Percentiles rank a stretch among this genome's conserved stretches.
Evolutionary conservation across 1,140 invertebrate genomes (phyloP).

Genomic region (Drosophila insularis): DNA sequence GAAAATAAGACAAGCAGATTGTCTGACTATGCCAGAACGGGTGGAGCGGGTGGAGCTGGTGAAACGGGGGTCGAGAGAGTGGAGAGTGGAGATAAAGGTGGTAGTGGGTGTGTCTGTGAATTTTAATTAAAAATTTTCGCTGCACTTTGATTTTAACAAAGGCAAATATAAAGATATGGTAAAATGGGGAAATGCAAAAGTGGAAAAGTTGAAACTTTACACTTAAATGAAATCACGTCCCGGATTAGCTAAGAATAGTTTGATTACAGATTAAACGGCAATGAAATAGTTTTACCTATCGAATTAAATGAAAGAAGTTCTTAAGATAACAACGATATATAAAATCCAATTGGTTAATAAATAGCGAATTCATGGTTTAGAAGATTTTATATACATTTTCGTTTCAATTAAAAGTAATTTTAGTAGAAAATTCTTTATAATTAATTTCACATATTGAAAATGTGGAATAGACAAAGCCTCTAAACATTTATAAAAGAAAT

Average conservation of each 20-base stretch:
- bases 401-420: too few relatives aligned
- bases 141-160: constrained; percentile 59
- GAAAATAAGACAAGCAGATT: constrained; percentile 9
- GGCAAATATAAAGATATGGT: constrained; percentile 56
- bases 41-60: too few relatives aligned
- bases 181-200: constrained; percentile 19
- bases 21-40: not conserved
- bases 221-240: constrained; percentile 46
- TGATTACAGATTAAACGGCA: not conserved
- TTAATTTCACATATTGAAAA: too few relatives aligned
- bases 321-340: not conserved
- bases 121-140: constrained; percentile 73
- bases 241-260: constrained; percentile 1
- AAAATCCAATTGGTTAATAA: too few relatives aligned
- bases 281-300: not conserved
- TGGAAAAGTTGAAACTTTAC: constrained; percentile 21
- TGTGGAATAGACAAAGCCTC: too few relatives aligned
- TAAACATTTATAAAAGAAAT: too few relatives aligned
- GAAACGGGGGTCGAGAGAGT: constrained; percentile 10
- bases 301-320: not conserved
- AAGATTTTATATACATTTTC: too few relatives aligned
- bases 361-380: too few relatives aligned
- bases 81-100: constrained; percentile 21
- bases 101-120: constrained; percentile 44
- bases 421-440: too few relatives aligned